Percentiles rank a stretch among this genome's conserved stretches.
Evolutionary conservation across 2,113 vertebrate genomes (phyloP).

Genomic region (Pandion haliaetus): DNA sequence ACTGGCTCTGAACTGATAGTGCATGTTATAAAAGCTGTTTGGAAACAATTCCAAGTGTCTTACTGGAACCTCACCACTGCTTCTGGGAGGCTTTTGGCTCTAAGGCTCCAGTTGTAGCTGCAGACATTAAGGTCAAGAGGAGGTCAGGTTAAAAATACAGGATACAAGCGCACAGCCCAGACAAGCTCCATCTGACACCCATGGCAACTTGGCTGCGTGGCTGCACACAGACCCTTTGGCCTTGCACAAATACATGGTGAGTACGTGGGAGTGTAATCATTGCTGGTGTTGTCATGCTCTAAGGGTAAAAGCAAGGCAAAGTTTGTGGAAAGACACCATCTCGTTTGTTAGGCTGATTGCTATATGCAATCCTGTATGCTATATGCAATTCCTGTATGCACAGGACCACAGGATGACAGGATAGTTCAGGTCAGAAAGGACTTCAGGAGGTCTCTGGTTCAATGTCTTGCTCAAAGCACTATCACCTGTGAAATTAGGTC

Average conservation of each 20-base stretch:
- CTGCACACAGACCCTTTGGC: neutral
- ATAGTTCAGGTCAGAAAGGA: neutral
- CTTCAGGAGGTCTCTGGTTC: neutral
- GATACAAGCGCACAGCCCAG: neutral
- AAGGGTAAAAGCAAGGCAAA: neutral
- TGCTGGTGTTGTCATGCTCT: neutral
- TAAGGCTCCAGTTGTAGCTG: neutral
- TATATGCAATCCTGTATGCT: neutral
- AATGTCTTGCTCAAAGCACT: neutral
- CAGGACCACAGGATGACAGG: neutral
- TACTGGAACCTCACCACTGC: neutral
- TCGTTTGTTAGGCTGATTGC: neutral
- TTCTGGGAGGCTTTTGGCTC: neutral
- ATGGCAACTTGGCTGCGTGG: neutral
- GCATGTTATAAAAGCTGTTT: neutral
- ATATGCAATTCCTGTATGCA: neutral
- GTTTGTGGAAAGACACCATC: neutral
- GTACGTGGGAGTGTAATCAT: rapidly evolving
- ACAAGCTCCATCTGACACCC: neutral
- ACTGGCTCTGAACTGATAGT: neutral
- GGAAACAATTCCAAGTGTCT: neutral
- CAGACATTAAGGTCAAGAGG: neutral
- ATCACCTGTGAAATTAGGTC: neutral
- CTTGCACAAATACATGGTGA: neutral
- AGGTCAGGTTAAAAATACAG: slow-evolving; percentile 22